Evolutionary conservation across 2,797 vertebrate genomes (phyloP).

Genomic region (Falco biarmicus): DNA sequence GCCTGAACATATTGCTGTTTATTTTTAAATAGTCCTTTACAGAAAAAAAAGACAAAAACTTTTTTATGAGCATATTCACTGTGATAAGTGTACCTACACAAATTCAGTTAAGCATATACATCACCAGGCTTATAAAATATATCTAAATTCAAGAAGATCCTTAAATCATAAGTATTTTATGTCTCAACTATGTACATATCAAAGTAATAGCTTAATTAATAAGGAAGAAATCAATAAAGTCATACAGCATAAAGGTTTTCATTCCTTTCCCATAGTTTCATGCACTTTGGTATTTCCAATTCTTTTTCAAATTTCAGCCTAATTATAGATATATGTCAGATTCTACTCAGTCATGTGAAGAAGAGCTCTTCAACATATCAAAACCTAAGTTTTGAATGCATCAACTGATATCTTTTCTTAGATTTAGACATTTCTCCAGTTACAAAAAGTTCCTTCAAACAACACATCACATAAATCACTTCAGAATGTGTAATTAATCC

Average conservation of each 20-base stretch:
- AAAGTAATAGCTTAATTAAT: neutral
- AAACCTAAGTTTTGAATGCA: neutral
- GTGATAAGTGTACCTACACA: neutral
- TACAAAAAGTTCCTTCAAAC: neutral
- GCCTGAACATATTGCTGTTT: neutral
- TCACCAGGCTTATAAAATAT: neutral
- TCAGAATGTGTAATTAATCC: neutral
- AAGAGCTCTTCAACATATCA: neutral
- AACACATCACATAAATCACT: neutral
- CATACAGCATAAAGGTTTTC: neutral
- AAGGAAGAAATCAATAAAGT: neutral
- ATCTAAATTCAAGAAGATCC: neutral
- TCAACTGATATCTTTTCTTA: neutral
- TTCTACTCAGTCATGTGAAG: neutral
- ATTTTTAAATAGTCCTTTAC: neutral
- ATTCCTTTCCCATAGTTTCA: neutral
- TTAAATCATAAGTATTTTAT: neutral
- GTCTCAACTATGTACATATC: neutral
- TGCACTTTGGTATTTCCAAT: neutral
- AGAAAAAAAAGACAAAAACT: accelerated
- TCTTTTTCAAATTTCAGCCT: accelerated
- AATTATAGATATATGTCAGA: neutral
- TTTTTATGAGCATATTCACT: neutral
- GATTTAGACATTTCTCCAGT: neutral
- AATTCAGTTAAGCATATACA: neutral